Conservation (phyloP, 2,113 vertebrate genomes). For the Pelecanoides urinatrix region DNA sequence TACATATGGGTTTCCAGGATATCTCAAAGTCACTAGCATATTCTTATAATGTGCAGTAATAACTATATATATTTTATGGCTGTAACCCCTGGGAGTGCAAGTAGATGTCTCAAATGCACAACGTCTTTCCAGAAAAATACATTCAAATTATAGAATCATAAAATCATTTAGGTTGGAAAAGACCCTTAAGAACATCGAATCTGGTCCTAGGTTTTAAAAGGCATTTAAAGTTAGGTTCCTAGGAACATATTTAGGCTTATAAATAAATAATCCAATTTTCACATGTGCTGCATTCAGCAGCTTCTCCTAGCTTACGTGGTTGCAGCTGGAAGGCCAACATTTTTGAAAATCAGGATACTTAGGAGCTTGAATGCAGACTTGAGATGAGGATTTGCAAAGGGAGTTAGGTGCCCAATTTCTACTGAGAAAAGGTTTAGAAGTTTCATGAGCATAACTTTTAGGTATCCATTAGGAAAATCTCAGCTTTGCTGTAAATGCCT, state of each 20-base stretch:
- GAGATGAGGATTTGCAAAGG: background rate
- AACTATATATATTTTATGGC: background rate
- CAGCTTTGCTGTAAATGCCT: conserved; percentile 18
- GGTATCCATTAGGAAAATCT: conserved; percentile 39
- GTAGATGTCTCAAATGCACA: background rate
- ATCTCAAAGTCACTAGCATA: background rate
- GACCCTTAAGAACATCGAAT: background rate
- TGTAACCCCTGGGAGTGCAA: background rate
- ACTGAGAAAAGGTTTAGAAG: background rate
- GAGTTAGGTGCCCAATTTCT: background rate
- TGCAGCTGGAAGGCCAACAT: background rate
- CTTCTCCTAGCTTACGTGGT: background rate
- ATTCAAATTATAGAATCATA: background rate
- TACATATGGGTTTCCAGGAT: background rate
- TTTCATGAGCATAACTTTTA: background rate
- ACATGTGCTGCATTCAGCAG: background rate
- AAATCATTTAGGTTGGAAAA: background rate
- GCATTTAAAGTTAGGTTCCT: background rate
- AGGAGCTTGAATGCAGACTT: background rate
- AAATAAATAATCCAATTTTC: background rate
- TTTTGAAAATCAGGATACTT: background rate
- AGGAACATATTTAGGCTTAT: background rate
- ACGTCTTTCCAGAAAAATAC: background rate
- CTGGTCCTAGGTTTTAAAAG: background rate
- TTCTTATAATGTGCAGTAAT: background rate